phyloP scores from a whole-genome alignment of 2,888 invertebrate species.

The Timema podura region DNA sequence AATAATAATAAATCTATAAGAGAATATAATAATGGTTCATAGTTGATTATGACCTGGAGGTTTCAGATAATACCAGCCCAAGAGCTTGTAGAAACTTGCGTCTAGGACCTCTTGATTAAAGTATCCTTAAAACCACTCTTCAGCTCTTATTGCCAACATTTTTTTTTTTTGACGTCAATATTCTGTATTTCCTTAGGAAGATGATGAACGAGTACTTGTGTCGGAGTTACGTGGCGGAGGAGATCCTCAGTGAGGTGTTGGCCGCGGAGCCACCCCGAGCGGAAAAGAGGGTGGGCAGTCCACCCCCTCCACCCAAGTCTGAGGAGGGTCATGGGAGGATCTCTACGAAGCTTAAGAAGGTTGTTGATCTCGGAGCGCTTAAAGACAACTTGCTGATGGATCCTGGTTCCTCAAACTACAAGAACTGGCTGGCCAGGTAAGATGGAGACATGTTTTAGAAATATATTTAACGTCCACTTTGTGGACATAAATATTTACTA shows the following conservation, averaged over 20 bases:
- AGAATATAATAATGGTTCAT: no score
- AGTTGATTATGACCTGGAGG: no score
- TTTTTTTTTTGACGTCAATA: no score
- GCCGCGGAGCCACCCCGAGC: slow-evolving; percentile 15
- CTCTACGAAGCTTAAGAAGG: slow-evolving; percentile 31
- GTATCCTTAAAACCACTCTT: no score
- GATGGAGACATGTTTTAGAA: no score
- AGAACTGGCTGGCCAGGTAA: slow-evolving; percentile 72
- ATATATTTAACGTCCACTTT: no score
- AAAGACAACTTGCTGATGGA: slow-evolving; percentile 58
- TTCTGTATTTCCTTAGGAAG: slow-evolving; percentile 46
- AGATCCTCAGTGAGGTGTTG: slow-evolving; percentile 62
- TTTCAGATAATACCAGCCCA: no score
- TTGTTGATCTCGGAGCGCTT: slow-evolving; percentile 40
- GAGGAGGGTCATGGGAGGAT: slow-evolving; percentile 15
- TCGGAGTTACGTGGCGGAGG: slow-evolving; percentile 67
- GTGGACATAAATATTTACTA: no score
- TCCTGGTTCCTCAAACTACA: slow-evolving; percentile 67
- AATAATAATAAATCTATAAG: no score
- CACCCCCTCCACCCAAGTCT: neutral
- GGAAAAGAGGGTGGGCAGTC: neutral
- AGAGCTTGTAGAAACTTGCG: no score
- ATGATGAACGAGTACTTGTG: slow-evolving; percentile 78
- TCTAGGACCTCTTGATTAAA: no score
- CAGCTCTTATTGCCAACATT: no score